Evolutionary conservation across 2,888 invertebrate genomes (phyloP).

Genomic region (Tryphoninae sp.): DNA sequence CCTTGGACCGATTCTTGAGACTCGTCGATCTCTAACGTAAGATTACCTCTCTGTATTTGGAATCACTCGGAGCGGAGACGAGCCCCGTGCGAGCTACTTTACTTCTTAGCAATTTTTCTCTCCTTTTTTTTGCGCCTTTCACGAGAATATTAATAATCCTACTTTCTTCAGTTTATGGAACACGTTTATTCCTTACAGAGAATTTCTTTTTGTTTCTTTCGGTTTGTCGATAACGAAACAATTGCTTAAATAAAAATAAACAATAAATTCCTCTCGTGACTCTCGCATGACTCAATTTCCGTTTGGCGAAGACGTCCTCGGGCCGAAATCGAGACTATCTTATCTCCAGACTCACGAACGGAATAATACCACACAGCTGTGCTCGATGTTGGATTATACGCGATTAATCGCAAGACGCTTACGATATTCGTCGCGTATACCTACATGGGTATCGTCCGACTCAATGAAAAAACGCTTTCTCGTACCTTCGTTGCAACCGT

Average conservation of each 20-base stretch:
- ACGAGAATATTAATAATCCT: neutral
- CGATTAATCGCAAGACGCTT: constrained; percentile 37
- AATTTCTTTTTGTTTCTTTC: too few species aligned
- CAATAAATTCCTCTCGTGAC: neutral
- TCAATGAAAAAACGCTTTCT: constrained; percentile 28
- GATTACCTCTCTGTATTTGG: neutral
- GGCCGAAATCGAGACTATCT: constrained; percentile 4
- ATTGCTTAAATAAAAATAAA: neutral
- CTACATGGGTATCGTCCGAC: neutral
- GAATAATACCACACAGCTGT: constrained; percentile 52
- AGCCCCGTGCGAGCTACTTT: neutral
- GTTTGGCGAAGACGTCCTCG: neutral
- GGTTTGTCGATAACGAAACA: neutral
- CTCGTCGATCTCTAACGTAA: neutral
- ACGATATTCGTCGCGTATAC: neutral
- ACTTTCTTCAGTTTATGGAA: too few species aligned
- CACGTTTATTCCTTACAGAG: too few species aligned
- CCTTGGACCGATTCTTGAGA: neutral
- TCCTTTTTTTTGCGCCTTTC: neutral
- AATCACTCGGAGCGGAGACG: neutral
- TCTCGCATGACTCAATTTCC: neutral
- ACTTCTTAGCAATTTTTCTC: neutral
- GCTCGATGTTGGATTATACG: constrained; percentile 19
- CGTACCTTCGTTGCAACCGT: neutral
- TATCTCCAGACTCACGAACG: constrained; percentile 31